Conservation (phyloP, 2,797 vertebrate genomes). For the Periparus ater region DNA sequence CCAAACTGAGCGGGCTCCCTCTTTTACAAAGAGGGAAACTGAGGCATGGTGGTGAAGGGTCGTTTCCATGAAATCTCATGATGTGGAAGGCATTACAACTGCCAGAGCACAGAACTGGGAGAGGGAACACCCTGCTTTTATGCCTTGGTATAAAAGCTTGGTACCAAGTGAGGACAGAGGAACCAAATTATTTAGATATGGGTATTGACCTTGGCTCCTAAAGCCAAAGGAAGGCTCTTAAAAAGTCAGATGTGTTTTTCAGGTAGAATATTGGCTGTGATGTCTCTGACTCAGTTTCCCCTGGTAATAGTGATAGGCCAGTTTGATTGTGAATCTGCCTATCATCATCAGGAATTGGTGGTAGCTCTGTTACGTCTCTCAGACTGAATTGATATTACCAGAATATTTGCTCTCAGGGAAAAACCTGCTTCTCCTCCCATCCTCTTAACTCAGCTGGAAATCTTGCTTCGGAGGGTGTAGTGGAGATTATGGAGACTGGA, state of each 20-base stretch:
- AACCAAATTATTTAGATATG: neutral
- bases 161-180: neutral
- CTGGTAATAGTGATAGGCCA: neutral
- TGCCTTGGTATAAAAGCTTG: accelerated
- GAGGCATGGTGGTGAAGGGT: neutral
- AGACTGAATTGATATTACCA: neutral
- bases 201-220: neutral
- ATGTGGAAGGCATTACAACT: neutral
- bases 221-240: neutral
- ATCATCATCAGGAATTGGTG: neutral
- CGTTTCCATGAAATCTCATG: neutral
- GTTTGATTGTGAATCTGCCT: neutral
- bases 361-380: neutral
- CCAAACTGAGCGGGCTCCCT: neutral
- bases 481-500: neutral
- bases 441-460: neutral
- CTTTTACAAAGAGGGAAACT: neutral
- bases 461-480: neutral
- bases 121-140: neutral
- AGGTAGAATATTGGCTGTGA: neutral
- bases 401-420: neutral
- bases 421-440: neutral
- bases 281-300: neutral
- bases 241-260: neutral
- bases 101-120: neutral